Conservation (phyloP, 2,888 invertebrate species). For the Fabriciana adippe region DNA sequence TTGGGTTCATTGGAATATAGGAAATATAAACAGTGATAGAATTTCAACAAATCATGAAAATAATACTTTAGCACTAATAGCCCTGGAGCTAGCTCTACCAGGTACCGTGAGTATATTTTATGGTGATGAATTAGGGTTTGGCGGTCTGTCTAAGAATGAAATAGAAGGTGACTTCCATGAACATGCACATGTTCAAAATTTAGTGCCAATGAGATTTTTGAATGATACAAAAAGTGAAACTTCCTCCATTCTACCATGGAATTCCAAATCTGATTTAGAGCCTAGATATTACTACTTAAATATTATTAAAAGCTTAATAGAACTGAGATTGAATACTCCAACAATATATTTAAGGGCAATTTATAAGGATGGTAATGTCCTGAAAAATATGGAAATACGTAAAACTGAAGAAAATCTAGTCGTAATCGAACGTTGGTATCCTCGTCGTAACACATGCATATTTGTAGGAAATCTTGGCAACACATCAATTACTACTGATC, state of each 20-base stretch:
- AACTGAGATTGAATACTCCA: conserved; percentile 84
- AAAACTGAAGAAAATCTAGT: conserved; percentile 85
- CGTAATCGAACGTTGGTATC: conserved; percentile 89
- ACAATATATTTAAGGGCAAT: conserved; percentile 88
- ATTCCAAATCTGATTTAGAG: conserved; percentile 79
- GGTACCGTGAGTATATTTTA: conserved; percentile 94
- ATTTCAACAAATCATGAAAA: conserved; percentile 82
- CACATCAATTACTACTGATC: conserved; percentile 84
- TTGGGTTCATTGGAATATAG: conserved; percentile 92
- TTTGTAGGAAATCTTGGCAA: conserved; percentile 88
- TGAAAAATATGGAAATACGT: conserved; percentile 86
- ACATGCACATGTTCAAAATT: conserved; percentile 84
- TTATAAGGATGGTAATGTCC: conserved; percentile 83
- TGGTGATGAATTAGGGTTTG: conserved; percentile 93
- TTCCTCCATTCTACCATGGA: conserved; percentile 84
- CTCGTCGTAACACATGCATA: conserved; percentile 89
- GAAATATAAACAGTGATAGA: conserved; percentile 84
- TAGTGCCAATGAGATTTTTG: conserved; percentile 87
- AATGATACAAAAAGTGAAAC: conserved; percentile 55
- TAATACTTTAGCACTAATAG: conserved; percentile 85
- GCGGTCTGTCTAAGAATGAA: conserved; percentile 76
- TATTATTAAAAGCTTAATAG: conserved; percentile 82
- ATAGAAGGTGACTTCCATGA: conserved; percentile 82
- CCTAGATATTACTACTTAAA: conserved; percentile 78
- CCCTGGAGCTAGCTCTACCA: conserved; percentile 91